Evolutionary conservation across 2,113 vertebrate genomes (phyloP).

Genomic region (human): DNA sequence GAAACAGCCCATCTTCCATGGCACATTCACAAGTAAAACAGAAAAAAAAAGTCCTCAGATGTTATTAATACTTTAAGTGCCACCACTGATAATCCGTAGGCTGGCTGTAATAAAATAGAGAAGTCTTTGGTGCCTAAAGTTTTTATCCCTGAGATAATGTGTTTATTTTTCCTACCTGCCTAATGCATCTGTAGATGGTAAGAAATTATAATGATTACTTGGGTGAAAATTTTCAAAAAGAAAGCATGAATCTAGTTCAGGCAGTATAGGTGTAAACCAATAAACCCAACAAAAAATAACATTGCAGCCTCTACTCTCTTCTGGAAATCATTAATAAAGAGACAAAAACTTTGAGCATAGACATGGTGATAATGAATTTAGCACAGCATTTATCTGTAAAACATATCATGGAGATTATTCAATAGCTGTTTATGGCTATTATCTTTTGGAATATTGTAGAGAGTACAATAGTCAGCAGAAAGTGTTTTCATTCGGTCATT

Average conservation of each 20-base stretch:
- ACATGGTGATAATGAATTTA: background rate
- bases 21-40: slow-evolving; percentile 43
- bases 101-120: slow-evolving; percentile 10
- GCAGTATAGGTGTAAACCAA: background rate
- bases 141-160: slow-evolving; percentile 42
- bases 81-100: background rate
- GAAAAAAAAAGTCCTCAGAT: background rate
- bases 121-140: background rate
- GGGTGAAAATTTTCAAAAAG: slow-evolving; percentile 20
- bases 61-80: slow-evolving; percentile 12
- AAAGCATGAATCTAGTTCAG: slow-evolving; percentile 4
- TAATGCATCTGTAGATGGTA: background rate
- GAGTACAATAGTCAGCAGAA: background rate
- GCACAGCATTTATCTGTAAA: background rate
- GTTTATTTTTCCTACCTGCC: background rate
- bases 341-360: background rate
- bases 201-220: background rate
- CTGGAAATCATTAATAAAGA: background rate
- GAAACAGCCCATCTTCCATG: background rate
- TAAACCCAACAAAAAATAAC: background rate
- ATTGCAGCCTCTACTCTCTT: background rate
- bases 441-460: background rate
- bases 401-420: background rate
- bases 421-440: background rate
- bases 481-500: background rate